Base-by-base conservation (phyloP, 2,888 invertebrate genomes). In the Clusia tigrina region DNA sequence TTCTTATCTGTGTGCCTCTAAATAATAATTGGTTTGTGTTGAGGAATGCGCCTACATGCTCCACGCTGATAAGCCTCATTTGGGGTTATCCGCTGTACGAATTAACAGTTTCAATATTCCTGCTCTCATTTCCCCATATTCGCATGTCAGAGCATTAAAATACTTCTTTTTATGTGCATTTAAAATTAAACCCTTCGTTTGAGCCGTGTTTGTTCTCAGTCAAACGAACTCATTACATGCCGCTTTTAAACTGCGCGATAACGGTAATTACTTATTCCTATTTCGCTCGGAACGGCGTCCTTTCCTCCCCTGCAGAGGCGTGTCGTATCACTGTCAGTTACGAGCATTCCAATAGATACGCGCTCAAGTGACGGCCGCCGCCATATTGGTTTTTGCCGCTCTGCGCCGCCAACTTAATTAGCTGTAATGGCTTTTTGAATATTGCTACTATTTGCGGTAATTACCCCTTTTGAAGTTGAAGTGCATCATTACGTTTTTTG, bases 201-300 rank as follows among this genome's bases (percentile, higher is more conserved):
- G n/a, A n/a, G n/a, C n/a, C n/a, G n/a, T n/a, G n/a, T n/a, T n/a
- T n/a, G n/a, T n/a, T 25, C 18, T 26, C 6, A 54, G 2, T 37
- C 38, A 46, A 46, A 38, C 18, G 57, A 15, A 24, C n/a, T 46
- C 46, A 57, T 57, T 46, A 57, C 23, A 5, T 42, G 42, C n/a
- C 17, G 24, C 18, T 57, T 15, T 57, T 42, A n/a, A n/a, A 54
- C 26, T 18, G 10, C 22, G 15, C 22, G 57, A 57, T 57, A 57
- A 57, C 25, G 24, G 24, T 57, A 56, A 57, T 57, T 46, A 18
- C 12, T 46, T 57, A n/a, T n/a, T n/a, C n/a, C n/a, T n/a, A n/a
- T 57, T 25, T 46, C 9, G 22, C 22, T 48, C 22, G 20, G 15
- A 18, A 46, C n/a, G 23, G 12, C 25, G n/a, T 37, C 37, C 10